Evolutionary conservation across 2,797 vertebrate genomes (phyloP), one percentile per base, ranked within the genome.

Genomic region (Psittacula echo): DNA sequence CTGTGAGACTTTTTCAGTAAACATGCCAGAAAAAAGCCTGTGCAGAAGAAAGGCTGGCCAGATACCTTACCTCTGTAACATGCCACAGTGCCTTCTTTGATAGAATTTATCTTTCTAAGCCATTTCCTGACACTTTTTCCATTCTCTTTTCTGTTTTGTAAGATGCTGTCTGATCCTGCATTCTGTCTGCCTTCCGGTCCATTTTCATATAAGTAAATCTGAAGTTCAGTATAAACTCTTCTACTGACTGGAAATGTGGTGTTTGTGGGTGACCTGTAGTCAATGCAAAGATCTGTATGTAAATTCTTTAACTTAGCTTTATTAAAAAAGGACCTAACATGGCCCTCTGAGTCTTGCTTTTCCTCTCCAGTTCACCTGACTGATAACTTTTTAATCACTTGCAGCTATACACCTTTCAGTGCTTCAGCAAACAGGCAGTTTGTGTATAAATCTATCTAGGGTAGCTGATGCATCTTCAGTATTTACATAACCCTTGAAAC

Each of bases 401-500:
- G 42, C 72, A 73, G n/a, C 80, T 94, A 37, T 42, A 90, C 4
- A 42, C 65, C 61, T 62, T 80, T 67, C 45, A 41, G 14, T 16
- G 34, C 66, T 85, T 91, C 21, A 66, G 53, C 21, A 72, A 84
- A 80, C 50, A 76, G 47, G 20, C 47, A 56, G 29, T 72, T 89
- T 62, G 22, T 3, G 1, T 73, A n/a, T 64, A 54, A 70, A 79
- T 51, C 70, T 62, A 22, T 84, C 18, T 44, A 26, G 70, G 66
- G 24, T 54, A 91, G 62, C 73, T 58, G 66, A 86, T 90, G 34
- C 42, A 78, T 84, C 80, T 71, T 71, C 54, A n/a, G 5, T 94
- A 42, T 83, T 94, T 89, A 83, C 68, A 73, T 41, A 78, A 12
- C 50, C 47, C 74, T 95, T 85, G 77, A 81, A 93, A 84, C 6